Percentiles rank a stretch among this genome's conserved stretches.
Evolutionary conservation across 2,797 vertebrate species (phyloP).

Genomic region (Sebastolobus altivelis): DNA sequence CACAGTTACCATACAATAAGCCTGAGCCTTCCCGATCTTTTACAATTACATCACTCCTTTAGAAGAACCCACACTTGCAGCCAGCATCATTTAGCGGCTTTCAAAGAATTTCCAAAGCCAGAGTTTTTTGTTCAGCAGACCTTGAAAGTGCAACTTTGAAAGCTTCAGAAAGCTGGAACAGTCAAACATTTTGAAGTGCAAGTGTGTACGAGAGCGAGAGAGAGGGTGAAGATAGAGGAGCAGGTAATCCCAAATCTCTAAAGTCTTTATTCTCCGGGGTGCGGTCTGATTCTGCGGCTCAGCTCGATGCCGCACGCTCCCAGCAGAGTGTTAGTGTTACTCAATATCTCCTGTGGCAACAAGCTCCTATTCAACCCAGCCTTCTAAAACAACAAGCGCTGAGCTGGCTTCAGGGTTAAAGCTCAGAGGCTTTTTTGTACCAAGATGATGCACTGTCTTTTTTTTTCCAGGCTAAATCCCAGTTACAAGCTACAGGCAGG

Average conservation of each 20-base stretch:
- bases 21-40: slow-evolving; percentile 1
- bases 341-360: slow-evolving; percentile 57
- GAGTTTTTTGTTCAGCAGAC: slow-evolving; percentile 33
- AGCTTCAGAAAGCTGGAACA: slow-evolving; percentile 41
- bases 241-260: slow-evolving; percentile 59
- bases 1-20: background rate
- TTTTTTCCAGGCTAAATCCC: slow-evolving; percentile 21
- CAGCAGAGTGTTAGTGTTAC: slow-evolving; percentile 39
- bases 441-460: slow-evolving; percentile 7
- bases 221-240: slow-evolving; percentile 37
- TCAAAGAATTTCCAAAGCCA: slow-evolving; percentile 37
- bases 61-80: slow-evolving; percentile 7
- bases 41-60: slow-evolving; percentile 13
- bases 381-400: slow-evolving; percentile 34
- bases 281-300: slow-evolving; percentile 44
- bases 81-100: slow-evolving; percentile 34
- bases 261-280: slow-evolving; percentile 60
- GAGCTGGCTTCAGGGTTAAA: slow-evolving; percentile 52
- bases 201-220: background rate
- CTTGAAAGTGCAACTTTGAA: slow-evolving; percentile 56
- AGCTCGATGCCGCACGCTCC: slow-evolving; percentile 39
- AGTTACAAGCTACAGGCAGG: slow-evolving; percentile 12
- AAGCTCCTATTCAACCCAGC: slow-evolving; percentile 28
- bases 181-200: slow-evolving; percentile 48
- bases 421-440: slow-evolving; percentile 33